phyloP scores from a whole-genome alignment of 2,113 vertebrate species.

The Paracyprichromis sp. region DNA sequence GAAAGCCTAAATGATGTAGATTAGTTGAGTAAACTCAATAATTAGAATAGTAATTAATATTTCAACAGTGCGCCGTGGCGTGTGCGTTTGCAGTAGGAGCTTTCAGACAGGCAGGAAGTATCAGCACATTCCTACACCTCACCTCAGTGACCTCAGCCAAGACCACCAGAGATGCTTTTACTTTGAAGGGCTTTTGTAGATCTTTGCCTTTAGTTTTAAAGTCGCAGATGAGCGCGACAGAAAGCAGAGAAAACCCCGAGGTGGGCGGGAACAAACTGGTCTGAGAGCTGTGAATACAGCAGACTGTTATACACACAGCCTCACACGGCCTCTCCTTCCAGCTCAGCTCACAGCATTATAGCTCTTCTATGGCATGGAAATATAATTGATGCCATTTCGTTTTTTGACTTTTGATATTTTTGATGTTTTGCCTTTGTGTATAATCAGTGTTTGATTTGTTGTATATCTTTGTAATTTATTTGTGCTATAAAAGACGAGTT shows the following conservation, averaged over 20 bases:
- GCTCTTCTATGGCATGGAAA: not conserved
- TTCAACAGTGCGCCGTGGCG: not conserved
- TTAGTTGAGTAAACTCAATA: not conserved
- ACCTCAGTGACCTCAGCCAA: conserved; percentile 2
- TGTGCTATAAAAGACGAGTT: conserved; percentile 4
- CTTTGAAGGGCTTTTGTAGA: not conserved
- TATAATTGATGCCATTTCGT: not conserved
- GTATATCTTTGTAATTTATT: conserved; percentile 58
- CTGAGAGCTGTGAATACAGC: conserved; percentile 33
- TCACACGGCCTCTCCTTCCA: not conserved
- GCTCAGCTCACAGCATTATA: not conserved
- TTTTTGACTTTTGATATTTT: not conserved
- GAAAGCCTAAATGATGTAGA: not conserved
- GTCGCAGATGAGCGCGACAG: not conserved
- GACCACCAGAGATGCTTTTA: not conserved
- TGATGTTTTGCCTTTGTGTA: not conserved
- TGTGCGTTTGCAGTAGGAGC: not conserved
- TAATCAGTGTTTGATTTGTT: conserved; percentile 8
- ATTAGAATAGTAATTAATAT: not conserved
- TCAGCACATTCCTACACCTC: not conserved
- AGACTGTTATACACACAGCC: not conserved
- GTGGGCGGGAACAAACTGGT: not conserved
- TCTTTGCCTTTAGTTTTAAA: not conserved
- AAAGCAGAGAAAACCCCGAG: not conserved
- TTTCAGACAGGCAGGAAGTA: not conserved